Conservation (phyloP, 2,888 invertebrate species). For the Euzophera pinguis region DNA sequence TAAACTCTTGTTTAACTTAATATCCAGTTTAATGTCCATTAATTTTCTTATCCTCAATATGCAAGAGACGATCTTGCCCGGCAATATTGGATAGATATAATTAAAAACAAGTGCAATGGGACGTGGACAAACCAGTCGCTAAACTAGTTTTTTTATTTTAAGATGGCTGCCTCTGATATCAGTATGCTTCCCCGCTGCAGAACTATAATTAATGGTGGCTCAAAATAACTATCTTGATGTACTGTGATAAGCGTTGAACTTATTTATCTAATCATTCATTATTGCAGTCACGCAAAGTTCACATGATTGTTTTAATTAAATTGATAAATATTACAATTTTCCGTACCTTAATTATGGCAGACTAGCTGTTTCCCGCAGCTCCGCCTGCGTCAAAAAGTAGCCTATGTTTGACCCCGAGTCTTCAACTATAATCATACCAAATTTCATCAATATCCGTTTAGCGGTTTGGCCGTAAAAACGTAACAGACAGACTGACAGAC, state of each 20-base stretch:
- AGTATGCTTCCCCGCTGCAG: background rate
- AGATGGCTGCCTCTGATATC: conserved; percentile 7
- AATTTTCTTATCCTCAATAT: background rate
- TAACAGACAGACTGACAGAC: too few species aligned
- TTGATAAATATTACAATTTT: background rate
- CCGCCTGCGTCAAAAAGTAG: too few species aligned
- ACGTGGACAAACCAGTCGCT: conserved; percentile 1
- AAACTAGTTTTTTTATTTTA: background rate
- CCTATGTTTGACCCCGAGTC: too few species aligned
- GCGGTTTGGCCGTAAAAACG: too few species aligned
- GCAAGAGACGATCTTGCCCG: background rate
- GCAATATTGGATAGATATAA: background rate
- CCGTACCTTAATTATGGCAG: too few species aligned
- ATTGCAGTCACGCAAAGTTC: background rate
- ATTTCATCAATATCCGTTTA: too few species aligned
- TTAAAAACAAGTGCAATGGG: conserved; percentile 8
- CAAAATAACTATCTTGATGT: conserved; percentile 6
- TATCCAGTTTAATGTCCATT: background rate
- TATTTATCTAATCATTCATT: conserved; percentile 3
- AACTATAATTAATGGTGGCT: conserved; percentile 6
- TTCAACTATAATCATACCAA: too few species aligned
- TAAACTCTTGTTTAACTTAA: background rate
- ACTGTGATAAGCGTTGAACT: background rate
- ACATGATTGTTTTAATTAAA: background rate
- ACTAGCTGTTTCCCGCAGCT: too few species aligned